A percentile compares a stretch with the other conserved stretches of the same genome.
phyloP scores from a whole-genome alignment of 2,888 invertebrate genomes.

The Drosophila gaucha region DNA sequence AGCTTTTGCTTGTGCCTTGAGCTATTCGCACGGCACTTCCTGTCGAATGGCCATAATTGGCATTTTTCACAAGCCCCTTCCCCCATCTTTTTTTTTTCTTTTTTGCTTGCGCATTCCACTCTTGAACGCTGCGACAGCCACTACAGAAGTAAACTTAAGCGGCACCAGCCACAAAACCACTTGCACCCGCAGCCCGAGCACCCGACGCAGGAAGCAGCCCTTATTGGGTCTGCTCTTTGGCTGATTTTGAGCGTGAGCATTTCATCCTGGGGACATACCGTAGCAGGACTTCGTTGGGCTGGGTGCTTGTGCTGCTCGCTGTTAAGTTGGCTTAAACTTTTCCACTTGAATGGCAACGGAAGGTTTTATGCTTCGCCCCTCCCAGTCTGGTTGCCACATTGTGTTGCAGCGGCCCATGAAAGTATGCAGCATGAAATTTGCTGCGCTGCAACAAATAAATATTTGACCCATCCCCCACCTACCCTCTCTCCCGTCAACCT shows the following conservation, averaged over 20 bases:
- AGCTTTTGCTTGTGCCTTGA: conserved; percentile 6
- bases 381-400: conserved; percentile 44
- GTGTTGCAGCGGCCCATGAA: conserved; percentile 72
- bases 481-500: background rate
- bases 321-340: conserved; percentile 78
- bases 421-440: conserved; percentile 75
- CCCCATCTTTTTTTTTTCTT: conserved; percentile 14
- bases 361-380: conserved; percentile 63
- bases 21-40: conserved; percentile 49
- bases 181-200: background rate
- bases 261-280: conserved; percentile 23
- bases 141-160: conserved; percentile 51
- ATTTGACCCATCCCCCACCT: conserved; percentile 51
- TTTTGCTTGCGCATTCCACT: conserved; percentile 19
- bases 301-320: conserved; percentile 21
- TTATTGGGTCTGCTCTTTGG: conserved; percentile 31
- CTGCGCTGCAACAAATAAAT: conserved; percentile 73
- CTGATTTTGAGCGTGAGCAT: conserved; percentile 58
- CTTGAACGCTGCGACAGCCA: conserved; percentile 39
- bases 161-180: conserved; percentile 28
- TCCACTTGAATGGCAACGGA: conserved; percentile 79
- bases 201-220: conserved; percentile 5
- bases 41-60: conserved; percentile 67
- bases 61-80: conserved; percentile 46
- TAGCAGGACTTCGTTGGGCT: background rate